Conservation (phyloP, 2,888 invertebrate genomes). For the Cheilosia grossa region DNA sequence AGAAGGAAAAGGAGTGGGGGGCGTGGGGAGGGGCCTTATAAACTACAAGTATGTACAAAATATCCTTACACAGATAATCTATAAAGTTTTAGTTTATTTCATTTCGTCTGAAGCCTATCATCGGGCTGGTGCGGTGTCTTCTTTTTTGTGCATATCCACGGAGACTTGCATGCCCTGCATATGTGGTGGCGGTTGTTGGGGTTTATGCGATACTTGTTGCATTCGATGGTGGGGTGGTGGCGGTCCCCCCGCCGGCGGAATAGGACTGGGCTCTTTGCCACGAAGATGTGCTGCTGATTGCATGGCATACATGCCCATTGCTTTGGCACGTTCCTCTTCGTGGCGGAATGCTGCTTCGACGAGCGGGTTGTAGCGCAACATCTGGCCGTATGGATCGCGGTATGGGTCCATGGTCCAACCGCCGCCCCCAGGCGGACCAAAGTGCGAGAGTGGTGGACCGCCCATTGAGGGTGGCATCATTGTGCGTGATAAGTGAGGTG, state of each 20-base stretch:
- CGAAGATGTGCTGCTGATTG: slow-evolving; percentile 84
- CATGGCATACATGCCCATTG: slow-evolving; percentile 88
- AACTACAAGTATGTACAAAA: slow-evolving; percentile 62
- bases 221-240: slow-evolving; percentile 81
- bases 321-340: slow-evolving; percentile 91
- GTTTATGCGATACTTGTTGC: slow-evolving; percentile 76
- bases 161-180: slow-evolving; percentile 75
- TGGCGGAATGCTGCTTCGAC: slow-evolving; percentile 91
- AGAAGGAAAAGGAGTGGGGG: slow-evolving; percentile 5
- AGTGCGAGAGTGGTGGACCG: slow-evolving; percentile 85
- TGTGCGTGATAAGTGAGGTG: slow-evolving; percentile 84
- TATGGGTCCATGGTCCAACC: slow-evolving; percentile 87
- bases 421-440: slow-evolving; percentile 85
- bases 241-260: slow-evolving; percentile 81
- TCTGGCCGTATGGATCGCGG: slow-evolving; percentile 87
- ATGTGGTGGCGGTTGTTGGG: slow-evolving; percentile 63
- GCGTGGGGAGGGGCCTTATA: slow-evolving; percentile 23
- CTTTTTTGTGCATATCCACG: slow-evolving; percentile 78
- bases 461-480: slow-evolving; percentile 84
- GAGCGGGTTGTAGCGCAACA: slow-evolving; percentile 90
- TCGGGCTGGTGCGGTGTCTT: slow-evolving; percentile 77
- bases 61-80: slow-evolving; percentile 42
- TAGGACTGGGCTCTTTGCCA: slow-evolving; percentile 83
- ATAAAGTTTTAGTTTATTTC: slow-evolving; percentile 35
- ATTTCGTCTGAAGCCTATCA: slow-evolving; percentile 76